Base-by-base conservation (phyloP, 2,888 invertebrate species). In the Cordilura impudica region DNA sequence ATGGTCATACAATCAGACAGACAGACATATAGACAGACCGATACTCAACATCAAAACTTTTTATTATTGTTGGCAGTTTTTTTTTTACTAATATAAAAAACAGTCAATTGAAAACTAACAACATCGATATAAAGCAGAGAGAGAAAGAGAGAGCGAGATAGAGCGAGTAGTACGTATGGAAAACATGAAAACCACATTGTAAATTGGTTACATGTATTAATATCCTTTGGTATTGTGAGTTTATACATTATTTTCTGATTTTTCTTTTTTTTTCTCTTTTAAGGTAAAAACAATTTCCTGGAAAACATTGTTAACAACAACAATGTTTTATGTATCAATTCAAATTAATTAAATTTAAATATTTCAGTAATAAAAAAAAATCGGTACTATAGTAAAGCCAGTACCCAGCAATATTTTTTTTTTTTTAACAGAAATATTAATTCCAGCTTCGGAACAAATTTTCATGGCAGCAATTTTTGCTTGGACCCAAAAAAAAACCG, bases 201-300 rank as follows among this genome's bases (percentile, higher is more conserved):
- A 71, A 75, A 71, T 75, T 79, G 78, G 72, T 74, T 75, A 75
- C 78, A 75, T 74, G 70, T 75, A 71, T 79, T 71, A 75, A 79
- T 79, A 75, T 79, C 71, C 75, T 67, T 75, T 75, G 78, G 74
- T 75, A 71, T 49, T 67, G 39, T 12, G n/a, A 10, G 16, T 39
- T n/a, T n/a, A n/a, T n/a, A n/a, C n/a, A n/a, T 14, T 29, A 29
- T 23, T 61, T 35, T 47, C 3, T 65, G 8, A 23, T 23, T 29
- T 60, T 10, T 6, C 23, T 49, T 21, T 54, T 31, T 67, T 75
- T 23, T 54, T n/a, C 14, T 8, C 19, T 29, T 60, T 71, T 54
- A n/a, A 73, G 51, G 67, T 69, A 69, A 72, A 78, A 78, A 78
- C 73, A 78, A 78, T 78, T 78, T 74, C 78, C 74, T 53, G 58